phyloP scores from a whole-genome alignment of 2,113 vertebrate genomes.

The Peromyscus polionotus region DNA sequence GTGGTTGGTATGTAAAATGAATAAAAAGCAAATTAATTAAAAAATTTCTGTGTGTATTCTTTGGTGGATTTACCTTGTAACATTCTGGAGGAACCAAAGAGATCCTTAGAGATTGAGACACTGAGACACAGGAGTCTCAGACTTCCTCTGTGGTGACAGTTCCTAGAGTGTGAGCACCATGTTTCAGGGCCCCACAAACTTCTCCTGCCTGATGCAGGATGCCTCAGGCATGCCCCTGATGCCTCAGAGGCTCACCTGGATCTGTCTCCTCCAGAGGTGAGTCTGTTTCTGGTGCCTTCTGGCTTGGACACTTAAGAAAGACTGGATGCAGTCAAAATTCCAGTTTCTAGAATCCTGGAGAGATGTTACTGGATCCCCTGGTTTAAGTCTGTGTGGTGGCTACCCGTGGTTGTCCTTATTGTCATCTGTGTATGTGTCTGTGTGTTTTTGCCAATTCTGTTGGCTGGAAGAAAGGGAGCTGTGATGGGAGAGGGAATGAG shows the following conservation, averaged over 20 bases:
- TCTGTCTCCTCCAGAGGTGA: not conserved
- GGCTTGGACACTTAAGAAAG: not conserved
- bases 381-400: not conserved
- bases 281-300: not conserved
- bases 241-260: not conserved
- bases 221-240: not conserved
- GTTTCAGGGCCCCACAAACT: not conserved
- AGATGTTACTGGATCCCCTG: not conserved
- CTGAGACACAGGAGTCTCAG: not conserved
- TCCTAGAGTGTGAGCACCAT: not conserved
- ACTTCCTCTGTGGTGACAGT: not conserved
- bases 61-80: not conserved
- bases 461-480: not conserved
- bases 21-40: no score
- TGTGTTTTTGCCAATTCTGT: not conserved
- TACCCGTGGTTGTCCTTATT: not conserved
- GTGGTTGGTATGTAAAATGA: no score
- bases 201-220: not conserved
- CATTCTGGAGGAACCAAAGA: not conserved
- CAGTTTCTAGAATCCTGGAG: not conserved
- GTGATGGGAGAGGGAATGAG: not conserved
- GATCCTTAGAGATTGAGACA: not conserved
- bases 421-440: no score
- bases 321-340: not conserved
- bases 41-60: not conserved